Evolutionary conservation across 1,140 invertebrate genomes (phyloP), one percentile per base, ranked within the genome.

Genomic region (Fopius arisanus): DNA sequence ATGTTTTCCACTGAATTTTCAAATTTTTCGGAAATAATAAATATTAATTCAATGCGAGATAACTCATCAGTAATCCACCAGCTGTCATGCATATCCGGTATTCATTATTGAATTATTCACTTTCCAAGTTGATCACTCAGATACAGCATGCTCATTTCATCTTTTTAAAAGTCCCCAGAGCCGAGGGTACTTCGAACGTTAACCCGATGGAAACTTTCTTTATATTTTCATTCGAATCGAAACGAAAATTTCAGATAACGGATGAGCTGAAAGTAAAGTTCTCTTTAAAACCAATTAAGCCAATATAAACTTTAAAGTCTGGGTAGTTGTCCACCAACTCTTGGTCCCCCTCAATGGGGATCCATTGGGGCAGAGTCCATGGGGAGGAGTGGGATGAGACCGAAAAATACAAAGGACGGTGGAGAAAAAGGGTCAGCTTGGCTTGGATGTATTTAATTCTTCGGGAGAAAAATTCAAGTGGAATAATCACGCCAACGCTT

Each of bases 211-310:
- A 63, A 66, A 66, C 16, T 66, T 29, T 66, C 28, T 31, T 37
- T 66, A 40, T 40, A 67, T 41, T 40, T 40, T 43, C 14, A 41
- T 40, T 40, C n/a, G 37, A 21, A 43, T 67, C 21, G 66, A 26
- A 67, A 43, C 16, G 66, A 21, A 67, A 67, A 40, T 59, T 59
- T 59, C 54, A 28, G 19, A 23, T 59, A 26, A 59, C 21, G 28
- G 33, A 41, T 41, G 40, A 48, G 40, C 26, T 69, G 23, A 51
- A 69, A 69, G 67, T 69, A 69, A 69, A 69, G 67, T 54, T 69
- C 23, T 29, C 21, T 33, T 69, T 69, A 69, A 54, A 69, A 69
- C 26, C 67, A 69, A 69, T 69, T 69, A 69, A 69, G 26, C 67
- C 67, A 69, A 69, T 69, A 69, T 43, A 69, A 69, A 69, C 67